These are phyloP conservation scores for Ceratothoa steindachneri DNA, from an alignment of 2,888 invertebrate genomes.

Conservation along the genomic window DNA sequence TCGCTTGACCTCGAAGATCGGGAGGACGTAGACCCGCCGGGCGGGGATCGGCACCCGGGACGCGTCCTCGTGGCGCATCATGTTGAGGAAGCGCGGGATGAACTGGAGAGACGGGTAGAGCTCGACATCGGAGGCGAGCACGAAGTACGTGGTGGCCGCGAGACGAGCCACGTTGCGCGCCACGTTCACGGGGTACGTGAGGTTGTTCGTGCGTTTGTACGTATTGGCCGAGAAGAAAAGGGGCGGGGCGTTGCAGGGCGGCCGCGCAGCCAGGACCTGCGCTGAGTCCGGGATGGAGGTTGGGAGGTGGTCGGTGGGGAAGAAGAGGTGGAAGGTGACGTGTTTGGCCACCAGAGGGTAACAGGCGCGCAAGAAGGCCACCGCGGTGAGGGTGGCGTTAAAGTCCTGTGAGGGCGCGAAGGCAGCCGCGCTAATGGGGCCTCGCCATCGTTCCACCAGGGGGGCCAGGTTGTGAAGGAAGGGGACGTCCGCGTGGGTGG, in stretches of 20 bases:
- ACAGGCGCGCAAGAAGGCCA: conserved; percentile 75
- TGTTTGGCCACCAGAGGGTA: conserved; percentile 68
- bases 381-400: conserved; percentile 69
- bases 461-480: conserved; percentile 85
- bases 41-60: conserved; percentile 54
- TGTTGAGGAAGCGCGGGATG: conserved; percentile 73
- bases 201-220: conserved; percentile 68
- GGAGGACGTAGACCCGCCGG: conserved; percentile 75
- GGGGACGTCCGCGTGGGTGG: conserved; percentile 86
- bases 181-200: conserved; percentile 84
- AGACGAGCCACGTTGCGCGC: conserved; percentile 84
- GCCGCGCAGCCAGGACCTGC: conserved; percentile 52
- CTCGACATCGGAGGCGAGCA: conserved; percentile 83
- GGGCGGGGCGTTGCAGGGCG: conserved; percentile 64
- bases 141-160: conserved; percentile 72
- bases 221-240: conserved; percentile 55
- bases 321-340: conserved; percentile 85
- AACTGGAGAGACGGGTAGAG: conserved; percentile 81
- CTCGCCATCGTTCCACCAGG: conserved; percentile 78
- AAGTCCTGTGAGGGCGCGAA: conserved; percentile 83
- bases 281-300: conserved; percentile 51
- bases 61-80: conserved; percentile 66
- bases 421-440: conserved; percentile 79
- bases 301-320: conserved; percentile 80
- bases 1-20: conserved; percentile 74